phyloP scores from a whole-genome alignment of 2,888 invertebrate species.

The Ptilodon capucinus region DNA sequence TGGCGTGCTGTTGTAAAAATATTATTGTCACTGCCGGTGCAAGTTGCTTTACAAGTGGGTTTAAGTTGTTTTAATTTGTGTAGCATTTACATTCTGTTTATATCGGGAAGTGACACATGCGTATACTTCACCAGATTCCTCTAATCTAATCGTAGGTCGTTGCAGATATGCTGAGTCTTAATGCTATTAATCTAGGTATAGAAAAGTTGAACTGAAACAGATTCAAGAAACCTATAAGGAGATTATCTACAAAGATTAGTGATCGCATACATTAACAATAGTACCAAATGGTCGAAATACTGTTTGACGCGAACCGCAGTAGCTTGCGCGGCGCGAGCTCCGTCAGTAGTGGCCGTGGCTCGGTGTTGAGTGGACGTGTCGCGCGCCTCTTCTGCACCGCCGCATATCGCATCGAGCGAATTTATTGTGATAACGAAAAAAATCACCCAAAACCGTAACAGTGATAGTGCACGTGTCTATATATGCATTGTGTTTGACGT shows the following conservation, averaged over 20 bases:
- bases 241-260: constrained; percentile 26
- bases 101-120: too few species aligned
- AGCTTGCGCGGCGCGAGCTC: constrained; percentile 66
- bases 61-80: constrained; percentile 14
- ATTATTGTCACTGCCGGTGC: constrained; percentile 54
- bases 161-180: too few species aligned
- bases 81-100: not conserved
- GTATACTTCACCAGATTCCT: too few species aligned
- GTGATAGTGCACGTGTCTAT: constrained; percentile 56
- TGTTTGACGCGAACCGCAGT: constrained; percentile 62
- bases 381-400: constrained; percentile 31
- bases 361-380: constrained; percentile 50
- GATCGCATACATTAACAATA: constrained; percentile 53
- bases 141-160: too few species aligned
- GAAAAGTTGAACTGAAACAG: not conserved
- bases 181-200: too few species aligned
- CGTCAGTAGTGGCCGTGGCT: constrained; percentile 68
- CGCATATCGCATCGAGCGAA: constrained; percentile 50
- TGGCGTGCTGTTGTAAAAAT: constrained; percentile 56
- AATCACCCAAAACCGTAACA: constrained; percentile 32
- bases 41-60: constrained; percentile 6
- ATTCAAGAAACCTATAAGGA: constrained; percentile 9
- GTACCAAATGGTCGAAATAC: constrained; percentile 49
- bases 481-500: constrained; percentile 54
- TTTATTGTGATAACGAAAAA: constrained; percentile 58